Evolutionary conservation across 2,797 vertebrate species (phyloP), one percentile per base, ranked within the genome.

Genomic region (Mareca penelope): DNA sequence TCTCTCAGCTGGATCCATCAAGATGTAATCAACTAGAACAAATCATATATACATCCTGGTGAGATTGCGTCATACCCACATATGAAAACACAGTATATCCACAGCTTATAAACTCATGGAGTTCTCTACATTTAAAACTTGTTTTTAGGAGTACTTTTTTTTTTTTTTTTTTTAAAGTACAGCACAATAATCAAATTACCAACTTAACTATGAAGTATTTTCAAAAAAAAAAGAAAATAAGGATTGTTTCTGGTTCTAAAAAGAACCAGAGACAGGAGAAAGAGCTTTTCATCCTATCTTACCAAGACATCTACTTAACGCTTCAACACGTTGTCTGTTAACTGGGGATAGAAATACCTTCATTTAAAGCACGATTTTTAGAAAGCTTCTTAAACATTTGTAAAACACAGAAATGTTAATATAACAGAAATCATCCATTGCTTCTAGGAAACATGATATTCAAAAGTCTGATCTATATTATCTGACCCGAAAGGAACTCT

Each of bases 1-100:
- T 56, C 95, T 97, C 94, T 99, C 99, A 46, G 93, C 94, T 10
- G 98, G 98, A 91, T 99, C 99, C 97, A 98, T 97, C 90, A 99
- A 97, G 94, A 99, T 97, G 91, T 99, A 99, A 94, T 99, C 98
- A 92, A 99, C 99, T 99, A 88, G 8, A 95, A 96, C 4, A 88
- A 79, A 96, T 15, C 12, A 92, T 5, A 39, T 4, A 59, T 1
- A 5, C 33, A 33, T n/a, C 33, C 59, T 1, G 3, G 33, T 81
- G 40, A 95, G 33, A 77, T 5, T n/a, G 26, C n/a, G 67, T 35
- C 37, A 68, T 87, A 55, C 1, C 31, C 64, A 12, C 15, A 50
- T 12, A 52, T 9, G 35, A 64, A 70, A 53, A 23, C 24, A 53
- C 15, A n/a, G 0, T 15, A 33, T 19, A 44, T 37, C 40, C 44